Conservation (phyloP, 2,113 vertebrate genomes). For the Chamaea fasciata region DNA sequence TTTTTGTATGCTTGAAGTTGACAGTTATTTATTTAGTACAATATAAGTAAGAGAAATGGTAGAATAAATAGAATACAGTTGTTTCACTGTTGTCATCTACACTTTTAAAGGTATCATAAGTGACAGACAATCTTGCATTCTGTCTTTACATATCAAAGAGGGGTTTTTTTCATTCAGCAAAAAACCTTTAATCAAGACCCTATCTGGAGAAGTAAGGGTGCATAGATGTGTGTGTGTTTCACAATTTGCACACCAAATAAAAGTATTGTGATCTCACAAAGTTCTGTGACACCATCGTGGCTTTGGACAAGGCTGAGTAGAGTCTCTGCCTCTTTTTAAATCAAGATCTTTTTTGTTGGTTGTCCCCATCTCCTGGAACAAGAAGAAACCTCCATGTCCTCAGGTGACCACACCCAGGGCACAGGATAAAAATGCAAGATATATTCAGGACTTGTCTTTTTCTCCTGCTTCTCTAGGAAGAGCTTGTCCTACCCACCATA, state of each 20-base stretch:
- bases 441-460: background rate
- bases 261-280: background rate
- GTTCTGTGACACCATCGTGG: background rate
- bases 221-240: background rate
- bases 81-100: background rate
- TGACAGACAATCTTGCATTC: background rate
- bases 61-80: background rate
- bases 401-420: background rate
- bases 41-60: background rate
- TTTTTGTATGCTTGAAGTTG: background rate
- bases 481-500: background rate
- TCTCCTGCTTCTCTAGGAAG: background rate
- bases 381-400: background rate
- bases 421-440: background rate
- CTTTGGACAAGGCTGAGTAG: background rate
- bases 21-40: conserved; percentile 7
- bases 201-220: background rate
- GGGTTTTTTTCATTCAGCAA: background rate
- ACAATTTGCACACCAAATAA: background rate
- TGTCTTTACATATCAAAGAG: background rate
- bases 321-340: background rate
- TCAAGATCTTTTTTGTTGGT: background rate
- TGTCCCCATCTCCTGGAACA: background rate
- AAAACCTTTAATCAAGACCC: background rate
- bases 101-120: background rate